phyloP scores from a whole-genome alignment of 2,113 vertebrate species.

The Corynorhinus townsendii region DNA sequence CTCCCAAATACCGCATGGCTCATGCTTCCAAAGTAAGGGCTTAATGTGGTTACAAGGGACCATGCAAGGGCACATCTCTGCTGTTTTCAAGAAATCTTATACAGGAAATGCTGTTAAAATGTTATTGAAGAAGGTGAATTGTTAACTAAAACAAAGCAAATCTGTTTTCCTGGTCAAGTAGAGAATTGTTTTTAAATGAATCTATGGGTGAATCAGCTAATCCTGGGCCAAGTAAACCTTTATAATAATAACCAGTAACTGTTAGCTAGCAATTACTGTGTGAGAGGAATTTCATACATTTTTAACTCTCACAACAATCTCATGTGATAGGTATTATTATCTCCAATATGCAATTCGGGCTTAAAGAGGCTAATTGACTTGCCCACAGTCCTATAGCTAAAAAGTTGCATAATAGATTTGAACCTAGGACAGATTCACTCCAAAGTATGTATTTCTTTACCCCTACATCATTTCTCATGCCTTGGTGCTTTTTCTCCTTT shows the following conservation, averaged over 20 bases:
- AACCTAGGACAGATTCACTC: background rate
- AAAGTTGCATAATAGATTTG: background rate
- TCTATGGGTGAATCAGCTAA: conserved; percentile 45
- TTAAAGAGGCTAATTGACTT: background rate
- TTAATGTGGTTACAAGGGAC: conserved; percentile 15
- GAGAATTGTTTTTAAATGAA: conserved; percentile 50
- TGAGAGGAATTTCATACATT: background rate
- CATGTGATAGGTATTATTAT: background rate
- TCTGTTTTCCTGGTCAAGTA: background rate
- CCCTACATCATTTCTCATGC: background rate
- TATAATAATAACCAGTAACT: background rate
- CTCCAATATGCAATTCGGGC: background rate
- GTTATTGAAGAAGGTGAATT: background rate
- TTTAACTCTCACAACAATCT: background rate
- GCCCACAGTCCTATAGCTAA: background rate
- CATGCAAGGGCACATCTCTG: background rate
- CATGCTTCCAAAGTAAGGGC: background rate
- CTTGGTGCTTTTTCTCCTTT: background rate
- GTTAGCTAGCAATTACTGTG: background rate
- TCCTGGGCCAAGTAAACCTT: background rate
- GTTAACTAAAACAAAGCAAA: conserved; percentile 40
- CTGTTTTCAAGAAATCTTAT: conserved; percentile 44
- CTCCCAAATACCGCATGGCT: background rate
- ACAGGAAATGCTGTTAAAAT: conserved; percentile 36
- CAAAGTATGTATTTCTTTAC: background rate